Evolutionary conservation across 2,113 vertebrate genomes (phyloP), one percentile per base, ranked within the genome.

Genomic region (Notarius quadriscutis): DNA sequence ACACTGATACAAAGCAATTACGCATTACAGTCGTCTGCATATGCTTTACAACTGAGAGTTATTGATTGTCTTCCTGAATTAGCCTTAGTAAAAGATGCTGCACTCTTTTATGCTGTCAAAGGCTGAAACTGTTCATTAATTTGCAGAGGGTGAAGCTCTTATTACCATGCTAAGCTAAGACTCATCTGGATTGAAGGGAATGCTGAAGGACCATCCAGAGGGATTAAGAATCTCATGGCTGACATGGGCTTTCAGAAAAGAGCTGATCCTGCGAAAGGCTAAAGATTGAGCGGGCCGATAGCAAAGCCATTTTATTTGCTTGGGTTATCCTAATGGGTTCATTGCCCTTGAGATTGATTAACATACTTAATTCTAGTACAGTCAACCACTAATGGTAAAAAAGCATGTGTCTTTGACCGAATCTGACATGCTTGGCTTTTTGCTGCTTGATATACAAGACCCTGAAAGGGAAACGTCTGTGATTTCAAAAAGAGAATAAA

Each of bases 401-500:
- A 90, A 88, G 89, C 89, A 86, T 15, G 77, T 83, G 74, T 89
- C 83, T 4, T 87, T 93, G 91, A 93, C 91, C 91, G 78, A 79
- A 90, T 88, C 89, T 91, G 91, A 91, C 87, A 86, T 87, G 88
- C 85, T 88, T 84, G 86, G 90, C 80, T 88, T 89, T 85, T 87
- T 81, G 80, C 80, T 81, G 88, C 79, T 71, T 84, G 89, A 91
- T 91, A 92, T 93, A 92, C 89, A 88, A 90, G 83, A 88, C 92
- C 91, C 89, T 27, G 91, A 92, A 93, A 93, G 85, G 83, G n/a
- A 58, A 84, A 81, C 65, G 86, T 72, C 85, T 86, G 69, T 72
- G 89, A 87, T 94, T 94, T 92, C 91, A 92, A 94, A 92, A 94
- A 93, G 88, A 89, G 89, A 57, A 50, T 89, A 93, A 94, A 95